These are phyloP conservation scores for Lamellibrachia columna DNA, from an alignment of 2,888 invertebrate genomes.

Conservation along the genomic window DNA sequence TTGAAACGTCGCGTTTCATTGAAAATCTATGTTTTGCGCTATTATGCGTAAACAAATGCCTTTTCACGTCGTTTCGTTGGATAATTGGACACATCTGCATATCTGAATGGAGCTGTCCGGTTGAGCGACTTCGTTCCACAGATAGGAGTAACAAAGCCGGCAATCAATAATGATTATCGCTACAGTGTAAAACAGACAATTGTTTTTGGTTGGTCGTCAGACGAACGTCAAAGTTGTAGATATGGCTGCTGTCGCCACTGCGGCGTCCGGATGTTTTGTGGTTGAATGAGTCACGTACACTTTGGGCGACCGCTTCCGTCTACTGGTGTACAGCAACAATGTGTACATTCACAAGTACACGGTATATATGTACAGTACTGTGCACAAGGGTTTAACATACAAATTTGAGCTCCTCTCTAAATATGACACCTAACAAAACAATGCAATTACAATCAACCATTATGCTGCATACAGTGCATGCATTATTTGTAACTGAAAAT, in stretches of 20 bases:
- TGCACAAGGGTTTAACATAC: too few relatives aligned
- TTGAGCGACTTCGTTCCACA: neutral
- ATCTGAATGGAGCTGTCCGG: neutral
- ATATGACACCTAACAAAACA: too few relatives aligned
- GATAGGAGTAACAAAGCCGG: neutral
- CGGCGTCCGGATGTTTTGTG: neutral
- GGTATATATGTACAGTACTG: too few relatives aligned
- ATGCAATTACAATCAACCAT: too few relatives aligned
- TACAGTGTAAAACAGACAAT: neutral
- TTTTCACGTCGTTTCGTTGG: neutral
- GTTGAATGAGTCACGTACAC: neutral
- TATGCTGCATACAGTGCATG: too few relatives aligned
- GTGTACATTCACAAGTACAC: too few relatives aligned
- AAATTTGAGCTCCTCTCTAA: too few relatives aligned
- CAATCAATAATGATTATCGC: conserved; percentile 6
- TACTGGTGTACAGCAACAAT: neutral
- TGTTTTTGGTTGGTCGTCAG: neutral
- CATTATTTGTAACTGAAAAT: too few relatives aligned
- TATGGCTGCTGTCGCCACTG: neutral
- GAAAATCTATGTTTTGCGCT: neutral
- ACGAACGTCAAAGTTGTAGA: neutral
- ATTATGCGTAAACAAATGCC: neutral
- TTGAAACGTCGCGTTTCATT: conserved; percentile 16
- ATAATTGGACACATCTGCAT: neutral
- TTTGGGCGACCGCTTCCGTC: neutral